Evolutionary conservation across 1,140 invertebrate genomes (phyloP).

Genomic region (Drosophila arizonae): DNA sequence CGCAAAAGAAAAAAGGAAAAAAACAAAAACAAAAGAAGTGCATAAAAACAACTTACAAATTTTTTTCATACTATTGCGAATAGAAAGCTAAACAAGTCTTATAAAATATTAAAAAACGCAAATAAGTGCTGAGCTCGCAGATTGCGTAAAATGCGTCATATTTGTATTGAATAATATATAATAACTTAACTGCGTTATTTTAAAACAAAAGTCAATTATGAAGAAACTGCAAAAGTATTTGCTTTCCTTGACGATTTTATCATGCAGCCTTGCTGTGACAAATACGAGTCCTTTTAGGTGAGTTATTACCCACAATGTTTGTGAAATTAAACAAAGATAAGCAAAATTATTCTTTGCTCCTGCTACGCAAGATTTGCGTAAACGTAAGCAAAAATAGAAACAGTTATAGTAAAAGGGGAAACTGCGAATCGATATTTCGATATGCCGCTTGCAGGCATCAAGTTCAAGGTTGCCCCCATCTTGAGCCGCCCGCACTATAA

Average conservation of each 20-base stretch:
- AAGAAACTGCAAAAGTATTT: constrained; percentile 27
- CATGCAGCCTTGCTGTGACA: constrained; percentile 27
- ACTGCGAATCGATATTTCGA: constrained; percentile 32
- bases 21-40: constrained; percentile 37
- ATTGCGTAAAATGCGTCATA: constrained; percentile 28
- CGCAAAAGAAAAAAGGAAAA: constrained; percentile 9
- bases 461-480: constrained; percentile 49
- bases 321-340: not conserved
- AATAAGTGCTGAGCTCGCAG: constrained; percentile 7
- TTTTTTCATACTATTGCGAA: constrained; percentile 8
- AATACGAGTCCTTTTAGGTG: constrained; percentile 27
- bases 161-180: not conserved
- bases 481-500: not conserved
- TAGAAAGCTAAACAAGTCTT: constrained; percentile 1
- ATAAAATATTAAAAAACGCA: not conserved
- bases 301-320: constrained; percentile 2
- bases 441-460: constrained; percentile 19
- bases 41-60: constrained; percentile 20
- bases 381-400: constrained; percentile 12
- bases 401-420: not conserved
- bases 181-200: constrained; percentile 30
- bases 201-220: constrained; percentile 32
- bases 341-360: not conserved
- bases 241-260: constrained; percentile 24
- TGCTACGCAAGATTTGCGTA: constrained; percentile 5